Base-by-base conservation (phyloP, 2,113 vertebrate species). In the Serinus canaria region DNA sequence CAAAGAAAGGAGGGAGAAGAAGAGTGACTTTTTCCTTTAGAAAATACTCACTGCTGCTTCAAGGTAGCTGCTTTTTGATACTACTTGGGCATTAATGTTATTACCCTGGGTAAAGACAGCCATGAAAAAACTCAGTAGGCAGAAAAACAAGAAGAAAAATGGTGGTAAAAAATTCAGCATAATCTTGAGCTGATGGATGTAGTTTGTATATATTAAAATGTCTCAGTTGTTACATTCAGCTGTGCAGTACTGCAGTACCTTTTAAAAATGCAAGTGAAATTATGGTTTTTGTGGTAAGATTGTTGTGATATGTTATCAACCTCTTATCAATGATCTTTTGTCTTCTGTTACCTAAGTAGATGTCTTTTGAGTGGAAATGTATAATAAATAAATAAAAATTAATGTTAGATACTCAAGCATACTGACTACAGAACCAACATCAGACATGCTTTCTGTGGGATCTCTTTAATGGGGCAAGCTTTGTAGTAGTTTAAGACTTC, bases 31-130 rank as follows among this genome's bases (percentile, higher is more conserved):
- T 92, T 50, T 73, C 10, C 1, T 87, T 91, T 90, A 94, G 89
- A 87, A 89, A 92, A 83, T 67, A 52, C 35, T 72, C 79, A 50
- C 43, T 92, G 53, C 75, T 92, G 52, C 69, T 86, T 90, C 60
- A 77, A 74, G 77, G 87, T 72, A 94, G 63, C 86, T 56, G 76
- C 46, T 87, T 83, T 89, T 92, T 88, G 70, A 62, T 95, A 76
- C 68, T 66, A 23, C 35, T 94, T 76, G 78, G 56, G 55, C 35
- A 31, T 89, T 91, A 80, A 78, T 15, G 1, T 81, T 64, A 30
- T 88, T 87, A 60, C 37, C 30, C 22, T 64, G 73, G 35, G 76
- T 85, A 81, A 53, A 73, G 31, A 67, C 18, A 77, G 49, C 46
- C 58, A n/a, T 74, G 73, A 83, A 90, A 87, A 74, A 78, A 50